Evolutionary conservation across 1,140 invertebrate genomes (phyloP), one percentile per base, ranked within the genome.

Genomic region (Cydia amplana): DNA sequence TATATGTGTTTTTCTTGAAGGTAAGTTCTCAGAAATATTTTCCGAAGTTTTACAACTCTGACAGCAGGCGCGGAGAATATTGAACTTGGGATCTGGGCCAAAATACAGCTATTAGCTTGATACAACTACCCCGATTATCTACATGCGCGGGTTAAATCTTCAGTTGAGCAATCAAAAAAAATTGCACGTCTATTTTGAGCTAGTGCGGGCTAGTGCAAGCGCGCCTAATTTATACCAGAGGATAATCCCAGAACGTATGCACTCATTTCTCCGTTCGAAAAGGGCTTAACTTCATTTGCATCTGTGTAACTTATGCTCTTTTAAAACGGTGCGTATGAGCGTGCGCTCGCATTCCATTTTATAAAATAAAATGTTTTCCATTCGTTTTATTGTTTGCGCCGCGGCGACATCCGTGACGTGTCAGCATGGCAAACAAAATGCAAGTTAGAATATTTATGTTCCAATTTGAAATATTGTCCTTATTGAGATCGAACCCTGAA

Each of bases 221-320:
- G n/a, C n/a, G n/a, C 55, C 55, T 60, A 60, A 60, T 60, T 60
- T 60, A 60, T 60, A 23, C 55, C 18, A 60, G 18, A 20, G 55
- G 55, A 60, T 60, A 60, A 60, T 60, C 55, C 55, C 12, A 23
- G 55, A 23, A n/a, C 55, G 55, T 60, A 60, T 60, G 55, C 55
- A 60, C 20, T 60, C 9, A 23, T 12, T 20, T 12, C 55, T 23
- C 20, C 7, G 10, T 60, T 23, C 16, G 6, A 60, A 23, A 60
- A 2, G 55, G 7, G 20, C 20, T 20, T 23, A 60, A 60, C 18
- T 23, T 23, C 55, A 60, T 60, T 23, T 1, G 10, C 20, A 10
- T 23, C 6, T n/a, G 18, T 23, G 55, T 23, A 12, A 60, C 55
- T 60, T 23, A 23, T 23, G 55, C 20, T 23, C 20, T 60, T 23